Base-by-base conservation (phyloP, 1,140 invertebrate species). In the Globodera rostochiensis region DNA sequence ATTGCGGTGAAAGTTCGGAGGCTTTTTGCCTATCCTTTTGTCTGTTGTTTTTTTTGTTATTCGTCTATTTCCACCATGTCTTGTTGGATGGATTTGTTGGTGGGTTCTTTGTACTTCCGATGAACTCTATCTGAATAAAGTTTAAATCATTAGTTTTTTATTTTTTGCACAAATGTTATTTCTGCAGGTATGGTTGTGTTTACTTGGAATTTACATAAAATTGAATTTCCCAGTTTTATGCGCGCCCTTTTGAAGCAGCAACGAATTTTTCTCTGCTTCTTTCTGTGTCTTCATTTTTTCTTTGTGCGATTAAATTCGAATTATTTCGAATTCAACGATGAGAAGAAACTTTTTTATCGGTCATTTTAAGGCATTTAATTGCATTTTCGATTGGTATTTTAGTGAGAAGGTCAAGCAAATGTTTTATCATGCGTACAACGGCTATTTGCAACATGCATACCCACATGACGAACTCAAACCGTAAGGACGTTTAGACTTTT, bases 391-490 rank as follows among this genome's bases (percentile, higher is more conserved):
- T 36, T 73, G 53, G 45, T 6, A 60, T 75, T 85, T 70, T 64
- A 93, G 92, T 85, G 86, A 92, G 13, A 90, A 90, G 85, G 91
- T 92, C 8, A 87, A 85, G 77, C 66, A 87, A 25, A 93, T 93
- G 92, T 93, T 93, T 88, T 90, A 92, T 77, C 96, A 98, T 93
- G 97, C 96, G 0, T 99, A 99, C 90, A 93, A 98, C 84, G 94
- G 94, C 85, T 99, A 99, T 90, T 92, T 99, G 81, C 93, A 93
- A 79, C 93, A 97, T 92, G 98, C 98, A 9, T 97, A 95, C 91
- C 96, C 96, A 0, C 95, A 95, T 90, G 98, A 99, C 91, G 98
- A 99, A 91, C 90, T 99, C 11, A 92, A 95, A 81, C 97, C 98
- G 0, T 78, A 46, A 21, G 13, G 46, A 13, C 19, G 66, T 3